Conservation (phyloP, 2,888 invertebrate genomes). For the Noctua janthina region DNA sequence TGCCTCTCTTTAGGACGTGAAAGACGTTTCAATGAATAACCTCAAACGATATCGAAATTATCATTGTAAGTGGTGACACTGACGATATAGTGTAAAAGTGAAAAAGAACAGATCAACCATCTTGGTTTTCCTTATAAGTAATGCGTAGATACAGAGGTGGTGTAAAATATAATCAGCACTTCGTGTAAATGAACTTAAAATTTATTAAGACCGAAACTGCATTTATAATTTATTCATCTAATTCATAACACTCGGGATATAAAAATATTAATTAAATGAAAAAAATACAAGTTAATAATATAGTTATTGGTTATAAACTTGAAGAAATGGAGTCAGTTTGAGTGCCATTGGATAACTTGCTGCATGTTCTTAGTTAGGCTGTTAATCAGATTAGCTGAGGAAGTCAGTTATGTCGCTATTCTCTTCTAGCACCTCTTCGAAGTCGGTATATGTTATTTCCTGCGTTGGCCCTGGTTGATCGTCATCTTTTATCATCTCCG, state of each 20-base stretch:
- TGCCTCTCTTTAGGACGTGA: neutral
- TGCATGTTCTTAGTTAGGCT: neutral
- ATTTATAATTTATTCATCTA: neutral
- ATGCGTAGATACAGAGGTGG: neutral
- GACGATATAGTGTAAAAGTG: neutral
- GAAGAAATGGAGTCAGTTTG: neutral
- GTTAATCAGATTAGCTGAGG: neutral
- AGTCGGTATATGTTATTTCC: neutral
- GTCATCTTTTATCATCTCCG: neutral
- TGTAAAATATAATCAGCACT: constrained; percentile 22
- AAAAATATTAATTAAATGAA: neutral
- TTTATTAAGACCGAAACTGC: constrained; percentile 13
- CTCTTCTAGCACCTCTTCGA: neutral
- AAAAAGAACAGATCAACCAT: neutral
- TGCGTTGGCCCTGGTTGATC: neutral
- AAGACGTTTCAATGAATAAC: neutral
- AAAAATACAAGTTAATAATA: neutral
- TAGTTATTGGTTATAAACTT: neutral
- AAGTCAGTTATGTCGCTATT: neutral
- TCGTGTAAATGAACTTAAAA: constrained; percentile 1
- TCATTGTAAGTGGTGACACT: neutral
- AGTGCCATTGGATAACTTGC: neutral
- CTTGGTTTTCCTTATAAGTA: no score
- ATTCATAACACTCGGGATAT: neutral
- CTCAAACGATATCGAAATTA: neutral